Evolutionary conservation across 2,797 vertebrate genomes (phyloP).

Genomic region (Knipowitschia caucasica): DNA sequence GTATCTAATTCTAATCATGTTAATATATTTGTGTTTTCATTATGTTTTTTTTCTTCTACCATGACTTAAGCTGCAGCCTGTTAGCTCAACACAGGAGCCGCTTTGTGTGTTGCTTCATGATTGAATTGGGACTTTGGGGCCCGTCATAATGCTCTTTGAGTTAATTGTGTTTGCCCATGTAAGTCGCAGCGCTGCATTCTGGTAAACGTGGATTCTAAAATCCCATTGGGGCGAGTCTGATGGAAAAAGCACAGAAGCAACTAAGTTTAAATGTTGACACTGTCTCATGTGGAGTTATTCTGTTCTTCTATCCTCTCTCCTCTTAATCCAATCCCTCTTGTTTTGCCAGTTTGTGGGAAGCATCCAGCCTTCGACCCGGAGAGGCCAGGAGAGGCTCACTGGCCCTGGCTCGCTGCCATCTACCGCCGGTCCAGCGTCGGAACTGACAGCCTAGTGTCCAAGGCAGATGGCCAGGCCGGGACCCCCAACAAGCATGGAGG

Average conservation of each 20-base stretch:
- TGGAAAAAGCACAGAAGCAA: slow-evolving; percentile 4
- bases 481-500: slow-evolving; percentile 47
- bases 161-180: slow-evolving; percentile 7
- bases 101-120: background rate
- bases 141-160: background rate
- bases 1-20: too few species aligned
- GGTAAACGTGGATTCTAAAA: slow-evolving; percentile 15
- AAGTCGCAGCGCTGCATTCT: slow-evolving; percentile 24
- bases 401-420: slow-evolving; percentile 95
- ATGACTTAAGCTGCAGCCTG: background rate
- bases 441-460: slow-evolving; percentile 61
- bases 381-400: slow-evolving; percentile 78
- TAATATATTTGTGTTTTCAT: too few species aligned
- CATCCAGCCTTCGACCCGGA: slow-evolving; percentile 79
- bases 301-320: slow-evolving; percentile 10
- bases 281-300: slow-evolving; percentile 19
- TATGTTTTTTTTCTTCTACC: background rate
- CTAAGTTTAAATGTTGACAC: slow-evolving; percentile 34
- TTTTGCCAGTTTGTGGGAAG: slow-evolving; percentile 92
- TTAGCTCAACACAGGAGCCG: background rate
- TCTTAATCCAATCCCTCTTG: slow-evolving; percentile 44
- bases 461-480: slow-evolving; percentile 52
- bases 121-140: slow-evolving; percentile 9
- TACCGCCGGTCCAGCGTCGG: slow-evolving; percentile 79
- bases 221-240: background rate